Percentiles rank a stretch among this genome's conserved stretches.
Conservation (phyloP, 2,888 invertebrate species). For the Axea sp. region DNA sequence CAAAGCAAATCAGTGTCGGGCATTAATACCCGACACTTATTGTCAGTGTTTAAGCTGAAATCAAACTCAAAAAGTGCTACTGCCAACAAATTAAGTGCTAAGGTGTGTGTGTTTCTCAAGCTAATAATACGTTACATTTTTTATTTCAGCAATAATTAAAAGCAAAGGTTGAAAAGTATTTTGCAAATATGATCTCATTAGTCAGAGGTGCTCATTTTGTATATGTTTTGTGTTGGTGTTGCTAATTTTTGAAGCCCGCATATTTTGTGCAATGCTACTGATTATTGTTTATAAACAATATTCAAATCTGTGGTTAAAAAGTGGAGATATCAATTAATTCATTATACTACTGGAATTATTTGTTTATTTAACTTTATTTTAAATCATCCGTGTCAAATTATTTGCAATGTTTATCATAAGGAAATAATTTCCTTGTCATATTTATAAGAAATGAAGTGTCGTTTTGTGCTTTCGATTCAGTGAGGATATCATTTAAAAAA, state of each 20-base stretch:
- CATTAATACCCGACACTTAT: not conserved
- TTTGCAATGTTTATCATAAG: no score
- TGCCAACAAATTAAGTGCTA: constrained; percentile 20
- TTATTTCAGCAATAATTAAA: constrained; percentile 16
- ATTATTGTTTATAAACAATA: constrained; percentile 23
- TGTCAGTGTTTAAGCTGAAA: constrained; percentile 8
- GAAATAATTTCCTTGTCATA: no score
- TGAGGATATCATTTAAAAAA: not conserved
- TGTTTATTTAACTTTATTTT: not conserved
- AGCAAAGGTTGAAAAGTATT: not conserved
- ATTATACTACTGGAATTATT: no score
- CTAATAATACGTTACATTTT: constrained; percentile 24
- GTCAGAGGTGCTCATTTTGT: not conserved
- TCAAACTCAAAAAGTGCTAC: constrained; percentile 13
- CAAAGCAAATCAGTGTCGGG: constrained; percentile 12
- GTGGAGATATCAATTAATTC: not conserved
- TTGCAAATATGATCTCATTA: not conserved
- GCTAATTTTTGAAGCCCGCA: not conserved
- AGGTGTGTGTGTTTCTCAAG: constrained; percentile 26
- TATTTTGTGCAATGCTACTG: not conserved
- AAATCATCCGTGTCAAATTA: not conserved
- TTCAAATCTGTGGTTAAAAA: not conserved
- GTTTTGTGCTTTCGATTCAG: no score
- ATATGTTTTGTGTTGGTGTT: no score
- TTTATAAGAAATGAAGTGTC: no score